Conservation (phyloP, 2,888 invertebrate genomes). For the Theretra japonica region DNA sequence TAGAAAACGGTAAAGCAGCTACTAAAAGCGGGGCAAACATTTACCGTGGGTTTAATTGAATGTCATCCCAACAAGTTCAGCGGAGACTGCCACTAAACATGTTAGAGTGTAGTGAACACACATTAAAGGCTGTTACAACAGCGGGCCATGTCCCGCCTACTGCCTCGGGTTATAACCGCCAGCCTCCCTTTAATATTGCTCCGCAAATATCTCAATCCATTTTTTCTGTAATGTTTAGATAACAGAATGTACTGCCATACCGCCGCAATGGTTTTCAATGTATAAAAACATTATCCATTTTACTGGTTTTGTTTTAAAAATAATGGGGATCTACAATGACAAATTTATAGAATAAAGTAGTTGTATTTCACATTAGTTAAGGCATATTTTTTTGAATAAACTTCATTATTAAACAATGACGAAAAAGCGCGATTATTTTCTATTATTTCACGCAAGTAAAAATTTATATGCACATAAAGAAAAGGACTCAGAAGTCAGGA, state of each 20-base stretch:
- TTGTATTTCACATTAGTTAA: no score
- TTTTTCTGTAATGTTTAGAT: conserved; percentile 1
- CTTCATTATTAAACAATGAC: no score
- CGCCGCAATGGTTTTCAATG: neutral
- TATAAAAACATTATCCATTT: no score
- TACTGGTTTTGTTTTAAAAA: neutral
- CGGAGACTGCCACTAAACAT: conserved; percentile 34
- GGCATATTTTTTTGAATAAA: no score
- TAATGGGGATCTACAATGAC: neutral
- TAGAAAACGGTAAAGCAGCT: conserved; percentile 3
- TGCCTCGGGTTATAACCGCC: conserved; percentile 4
- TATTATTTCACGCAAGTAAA: no score
- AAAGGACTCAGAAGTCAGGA: no score
- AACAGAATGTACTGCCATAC: neutral
- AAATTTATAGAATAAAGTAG: no score
- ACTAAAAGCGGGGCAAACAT: conserved; percentile 40
- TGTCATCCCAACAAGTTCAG: conserved; percentile 39
- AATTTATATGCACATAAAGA: no score
- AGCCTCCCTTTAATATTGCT: neutral
- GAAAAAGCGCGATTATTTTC: no score
- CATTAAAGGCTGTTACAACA: conserved; percentile 8
- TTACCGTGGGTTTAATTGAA: conserved; percentile 33
- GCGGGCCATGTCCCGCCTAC: conserved; percentile 3
- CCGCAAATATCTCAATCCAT: neutral
- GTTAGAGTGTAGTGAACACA: conserved; percentile 29